phyloP scores from a whole-genome alignment of 64 coral and sea anemone genomes.

The Pocillopora verrucosa region DNA sequence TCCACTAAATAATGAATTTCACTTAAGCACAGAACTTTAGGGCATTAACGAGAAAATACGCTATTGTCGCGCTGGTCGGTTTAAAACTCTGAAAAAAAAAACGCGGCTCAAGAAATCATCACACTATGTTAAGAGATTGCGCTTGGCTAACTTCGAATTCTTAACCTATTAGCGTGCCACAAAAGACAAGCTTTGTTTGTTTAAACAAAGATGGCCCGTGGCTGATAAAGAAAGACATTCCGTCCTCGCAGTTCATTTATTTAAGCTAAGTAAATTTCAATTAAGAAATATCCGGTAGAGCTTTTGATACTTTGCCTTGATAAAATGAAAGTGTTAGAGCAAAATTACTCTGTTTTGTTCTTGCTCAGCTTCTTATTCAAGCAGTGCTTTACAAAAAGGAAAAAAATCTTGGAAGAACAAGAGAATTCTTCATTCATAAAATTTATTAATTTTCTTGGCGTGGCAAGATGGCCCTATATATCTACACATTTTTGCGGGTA shows the following conservation, averaged over 20 bases:
- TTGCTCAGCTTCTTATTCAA: neutral
- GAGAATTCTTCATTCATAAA: neutral
- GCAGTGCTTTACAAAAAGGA: neutral
- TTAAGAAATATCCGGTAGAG: slow-evolving; percentile 80
- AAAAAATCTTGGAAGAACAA: neutral
- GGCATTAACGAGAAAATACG: slow-evolving; percentile 65
- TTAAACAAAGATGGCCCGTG: slow-evolving; percentile 71
- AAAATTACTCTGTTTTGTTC: neutral
- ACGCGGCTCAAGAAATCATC: slow-evolving; percentile 42
- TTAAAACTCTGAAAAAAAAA: slow-evolving; percentile 36
- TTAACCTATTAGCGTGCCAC: slow-evolving; percentile 72
- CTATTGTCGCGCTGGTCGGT: slow-evolving; percentile 20
- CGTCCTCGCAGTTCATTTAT: slow-evolving; percentile 82
- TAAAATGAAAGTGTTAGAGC: slow-evolving; percentile 39
- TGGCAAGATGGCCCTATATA: neutral
- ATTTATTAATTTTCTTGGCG: neutral
- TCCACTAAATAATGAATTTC: slow-evolving; percentile 85
- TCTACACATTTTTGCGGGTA: too few relatives aligned
- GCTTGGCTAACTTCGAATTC: slow-evolving; percentile 44
- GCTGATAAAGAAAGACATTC: slow-evolving; percentile 71
- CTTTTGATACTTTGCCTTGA: slow-evolving; percentile 39
- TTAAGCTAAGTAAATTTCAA: slow-evolving; percentile 88
- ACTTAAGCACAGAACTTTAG: slow-evolving; percentile 73
- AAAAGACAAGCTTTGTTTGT: slow-evolving; percentile 80
- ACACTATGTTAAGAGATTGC: slow-evolving; percentile 45